Evolutionary conservation across 2,113 vertebrate species (phyloP), one percentile per base, ranked within the genome.

Genomic region (Trichomycterus rosablanca): DNA sequence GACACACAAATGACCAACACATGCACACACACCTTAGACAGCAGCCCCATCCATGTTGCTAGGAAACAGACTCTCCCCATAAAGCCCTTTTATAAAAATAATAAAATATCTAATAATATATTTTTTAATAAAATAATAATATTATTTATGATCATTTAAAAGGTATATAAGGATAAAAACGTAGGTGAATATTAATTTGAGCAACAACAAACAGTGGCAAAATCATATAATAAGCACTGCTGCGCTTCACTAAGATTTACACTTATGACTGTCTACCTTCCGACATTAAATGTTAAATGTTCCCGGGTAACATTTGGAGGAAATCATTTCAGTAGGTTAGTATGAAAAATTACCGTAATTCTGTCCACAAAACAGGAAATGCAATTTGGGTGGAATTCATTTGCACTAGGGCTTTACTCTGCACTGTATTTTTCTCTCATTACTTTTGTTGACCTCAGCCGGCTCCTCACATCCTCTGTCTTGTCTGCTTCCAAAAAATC

Each of bases 21-120:
- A 69, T 10, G 60, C 57, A 60, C 59, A 62, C 51, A 14, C 40
- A 50, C 61, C 62, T 66, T 66, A 74, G 77, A 67, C 68, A 78
- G 83, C 73, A 76, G 71, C 78, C 56, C 74, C 76, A 76, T 78
- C 74, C 59, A 81, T 74, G 87, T 89, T 89, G 87, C 87, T 89
- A 88, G 82, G 87, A 72, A 85, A 89, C 87, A 80, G 74, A 71
- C 73, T 70, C 55, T 61, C 65, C 67, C 74, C 62, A 73, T 62
- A 24, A 68, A 63, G 46, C 70, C 71, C 70, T 58, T 73, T 81
- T 80, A 65, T 76, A 76, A 55, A 64, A 71, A 74, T 78, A 78
- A 43, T 12, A 7, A 18, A 23, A 43, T 44, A 28, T 57, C 34
- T 12, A 35, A 12, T 35, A 40, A 40, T n/a, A n/a, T 15, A 30